Evolutionary conservation across 2,888 invertebrate genomes (phyloP), one percentile per base, ranked within the genome.

Genomic region (Odontothrips loti): DNA sequence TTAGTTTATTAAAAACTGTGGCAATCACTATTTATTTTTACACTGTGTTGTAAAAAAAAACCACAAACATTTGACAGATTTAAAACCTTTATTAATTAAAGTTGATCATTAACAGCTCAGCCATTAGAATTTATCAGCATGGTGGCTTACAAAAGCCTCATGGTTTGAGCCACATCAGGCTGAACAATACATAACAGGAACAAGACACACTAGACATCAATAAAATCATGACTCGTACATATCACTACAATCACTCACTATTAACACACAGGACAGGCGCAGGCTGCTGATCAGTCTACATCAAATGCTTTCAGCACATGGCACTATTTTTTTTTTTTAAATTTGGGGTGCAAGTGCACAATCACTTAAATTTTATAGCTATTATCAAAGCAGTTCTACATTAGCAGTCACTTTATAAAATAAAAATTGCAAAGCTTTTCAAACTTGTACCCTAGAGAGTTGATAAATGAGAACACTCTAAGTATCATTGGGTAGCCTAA

Each of bases 171-270:
- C 58, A 6, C 68, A 75, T 23, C 68, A 75, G 68, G 68, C 68
- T 27, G 27, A 75, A 75, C 17, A n/a, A 58, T 58, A 43, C 23
- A 68, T 27, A 75, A 75, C 27, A 27, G 68, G 23, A 75, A 27
- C 23, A 75, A 27, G 68, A 75, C 23, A 75, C 68, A 75, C 68
- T 75, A 75, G 68, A 75, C 8, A 58, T 58, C 58, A 58, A 58
- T 58, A n/a, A 58, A 17, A 58, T 75, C 68, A 75, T 75, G 68
- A 75, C 68, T 75, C 68, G 27, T 27, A 27, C 68, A 75, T 75
- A 75, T 75, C 68, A 75, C 68, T 75, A 58, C 58, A 58, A n/a
- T 58, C 4, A n/a, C 58, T 58, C n/a, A 17, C n/a, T n/a, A n/a
- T 17, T 15, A 20, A 58, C 58, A 75, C 68, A 68, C 9, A 75